Conservation (phyloP, 1,140 invertebrate species). For the Dolichoris vasculosae region DNA sequence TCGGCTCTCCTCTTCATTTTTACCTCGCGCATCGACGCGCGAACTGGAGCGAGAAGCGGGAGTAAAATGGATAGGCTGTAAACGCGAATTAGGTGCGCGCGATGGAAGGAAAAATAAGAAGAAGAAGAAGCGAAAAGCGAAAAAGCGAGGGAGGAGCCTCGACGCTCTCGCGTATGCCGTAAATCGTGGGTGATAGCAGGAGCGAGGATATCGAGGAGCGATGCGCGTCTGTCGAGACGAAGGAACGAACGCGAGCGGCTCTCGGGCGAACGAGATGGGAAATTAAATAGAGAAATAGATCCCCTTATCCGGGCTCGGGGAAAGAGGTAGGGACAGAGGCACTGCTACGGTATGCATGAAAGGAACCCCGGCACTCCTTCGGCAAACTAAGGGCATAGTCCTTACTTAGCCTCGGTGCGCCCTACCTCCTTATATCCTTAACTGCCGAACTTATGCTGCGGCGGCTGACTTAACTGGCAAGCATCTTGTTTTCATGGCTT, state of each 20-base stretch:
- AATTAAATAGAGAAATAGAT: constrained; percentile 56
- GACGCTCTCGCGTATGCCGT: constrained; percentile 33
- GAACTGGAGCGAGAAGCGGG: too few relatives aligned
- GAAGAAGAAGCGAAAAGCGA: background rate
- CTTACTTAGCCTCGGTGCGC: constrained; percentile 50
- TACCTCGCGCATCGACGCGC: background rate
- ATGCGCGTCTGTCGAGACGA: constrained; percentile 39
- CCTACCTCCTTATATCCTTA: constrained; percentile 56
- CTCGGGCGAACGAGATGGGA: constrained; percentile 43
- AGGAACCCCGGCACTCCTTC: constrained; percentile 50
- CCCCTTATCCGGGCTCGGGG: background rate
- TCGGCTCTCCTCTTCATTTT: background rate
- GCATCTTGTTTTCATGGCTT: constrained; percentile 55
- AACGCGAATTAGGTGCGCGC: constrained; percentile 46
- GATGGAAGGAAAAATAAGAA: background rate
- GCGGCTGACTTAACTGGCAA: constrained; percentile 47
- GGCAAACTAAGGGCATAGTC: constrained; percentile 38
- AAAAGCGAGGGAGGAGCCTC: background rate
- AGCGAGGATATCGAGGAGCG: constrained; percentile 20
- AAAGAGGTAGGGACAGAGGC: background rate
- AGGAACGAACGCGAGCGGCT: constrained; percentile 26
- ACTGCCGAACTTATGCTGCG: constrained; percentile 62
- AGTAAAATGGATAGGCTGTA: constrained; percentile 13
- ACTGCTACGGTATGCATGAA: constrained; percentile 68
- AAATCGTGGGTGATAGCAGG: constrained; percentile 26